Evolutionary conservation across 2,888 invertebrate species (phyloP).

Genomic region (Digitonthophagus gazella): DNA sequence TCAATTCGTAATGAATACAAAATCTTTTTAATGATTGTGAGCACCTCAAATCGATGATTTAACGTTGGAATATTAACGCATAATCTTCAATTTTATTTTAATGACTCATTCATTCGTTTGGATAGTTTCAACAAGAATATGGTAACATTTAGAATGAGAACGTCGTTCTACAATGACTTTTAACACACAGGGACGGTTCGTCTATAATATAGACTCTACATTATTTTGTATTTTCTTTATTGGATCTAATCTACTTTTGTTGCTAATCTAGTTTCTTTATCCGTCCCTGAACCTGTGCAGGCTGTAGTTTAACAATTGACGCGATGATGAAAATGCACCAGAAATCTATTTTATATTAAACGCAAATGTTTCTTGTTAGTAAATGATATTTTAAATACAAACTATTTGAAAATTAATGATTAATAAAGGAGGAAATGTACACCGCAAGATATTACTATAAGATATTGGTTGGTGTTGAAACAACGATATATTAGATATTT

Average conservation of each 20-base stretch:
- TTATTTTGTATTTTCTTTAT: not conserved
- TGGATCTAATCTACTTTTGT: not conserved
- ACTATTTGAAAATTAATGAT: too few species aligned
- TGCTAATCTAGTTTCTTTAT: not conserved
- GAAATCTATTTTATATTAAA: too few species aligned
- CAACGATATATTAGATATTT: too few species aligned
- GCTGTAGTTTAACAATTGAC: not conserved
- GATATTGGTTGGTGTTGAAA: too few species aligned
- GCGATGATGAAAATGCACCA: not conserved
- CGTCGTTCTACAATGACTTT: constrained; percentile 4
- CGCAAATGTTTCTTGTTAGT: too few species aligned
- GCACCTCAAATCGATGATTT: not conserved
- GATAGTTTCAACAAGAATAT: not conserved
- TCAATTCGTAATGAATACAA: not conserved
- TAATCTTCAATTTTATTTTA: not conserved
- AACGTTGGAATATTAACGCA: not conserved
- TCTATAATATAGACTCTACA: not conserved
- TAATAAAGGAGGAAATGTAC: too few species aligned
- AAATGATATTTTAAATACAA: too few species aligned
- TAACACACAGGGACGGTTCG: constrained; percentile 8
- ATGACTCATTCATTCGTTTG: too few species aligned
- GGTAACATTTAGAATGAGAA: constrained; percentile 13
- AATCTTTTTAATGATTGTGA: not conserved
- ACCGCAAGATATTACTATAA: too few species aligned
- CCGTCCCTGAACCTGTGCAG: not conserved